phyloP scores from a whole-genome alignment of 2,888 invertebrate species.

The Megastigmus dorsalis region DNA sequence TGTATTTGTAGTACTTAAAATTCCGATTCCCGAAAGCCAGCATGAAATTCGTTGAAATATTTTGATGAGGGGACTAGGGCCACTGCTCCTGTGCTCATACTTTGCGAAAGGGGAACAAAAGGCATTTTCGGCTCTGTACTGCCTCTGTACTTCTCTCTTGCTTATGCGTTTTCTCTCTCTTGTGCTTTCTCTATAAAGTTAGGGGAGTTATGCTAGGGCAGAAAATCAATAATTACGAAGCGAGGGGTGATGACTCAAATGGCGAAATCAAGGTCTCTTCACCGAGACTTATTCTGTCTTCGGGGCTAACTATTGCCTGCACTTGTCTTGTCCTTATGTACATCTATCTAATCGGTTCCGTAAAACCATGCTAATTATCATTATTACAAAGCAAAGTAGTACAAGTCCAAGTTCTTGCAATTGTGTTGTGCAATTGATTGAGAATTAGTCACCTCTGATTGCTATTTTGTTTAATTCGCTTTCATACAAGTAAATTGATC shows the following conservation, averaged over 20 bases:
- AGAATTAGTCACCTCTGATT: too few species aligned
- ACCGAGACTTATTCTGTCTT: slow-evolving; percentile 64
- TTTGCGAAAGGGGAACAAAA: slow-evolving; percentile 67
- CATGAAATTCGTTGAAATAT: slow-evolving; percentile 62
- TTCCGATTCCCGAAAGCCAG: slow-evolving; percentile 15
- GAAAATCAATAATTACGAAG: slow-evolving; percentile 75
- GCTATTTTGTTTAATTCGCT: too few species aligned
- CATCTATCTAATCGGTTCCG: slow-evolving; percentile 31
- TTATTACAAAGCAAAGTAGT: too few species aligned
- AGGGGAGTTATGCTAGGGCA: slow-evolving; percentile 71
- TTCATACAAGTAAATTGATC: too few species aligned
- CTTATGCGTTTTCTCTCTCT: slow-evolving; percentile 59
- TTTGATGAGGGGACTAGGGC: slow-evolving; percentile 62
- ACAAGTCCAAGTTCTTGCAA: too few species aligned
- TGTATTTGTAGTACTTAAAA: slow-evolving; percentile 10
- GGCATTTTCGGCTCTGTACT: slow-evolving; percentile 65
- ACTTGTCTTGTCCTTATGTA: slow-evolving; percentile 30
- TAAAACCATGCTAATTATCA: not conserved
- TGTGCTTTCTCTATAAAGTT: slow-evolving; percentile 66
- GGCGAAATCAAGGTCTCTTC: slow-evolving; percentile 72
- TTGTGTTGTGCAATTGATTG: too few species aligned
- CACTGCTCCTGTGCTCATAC: slow-evolving; percentile 61
- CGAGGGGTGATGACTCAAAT: slow-evolving; percentile 74
- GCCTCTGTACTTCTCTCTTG: slow-evolving; percentile 9
- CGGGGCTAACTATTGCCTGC: slow-evolving; percentile 49